phyloP scores from a whole-genome alignment of 1,140 invertebrate species.

The Drosophila oshimai region DNA sequence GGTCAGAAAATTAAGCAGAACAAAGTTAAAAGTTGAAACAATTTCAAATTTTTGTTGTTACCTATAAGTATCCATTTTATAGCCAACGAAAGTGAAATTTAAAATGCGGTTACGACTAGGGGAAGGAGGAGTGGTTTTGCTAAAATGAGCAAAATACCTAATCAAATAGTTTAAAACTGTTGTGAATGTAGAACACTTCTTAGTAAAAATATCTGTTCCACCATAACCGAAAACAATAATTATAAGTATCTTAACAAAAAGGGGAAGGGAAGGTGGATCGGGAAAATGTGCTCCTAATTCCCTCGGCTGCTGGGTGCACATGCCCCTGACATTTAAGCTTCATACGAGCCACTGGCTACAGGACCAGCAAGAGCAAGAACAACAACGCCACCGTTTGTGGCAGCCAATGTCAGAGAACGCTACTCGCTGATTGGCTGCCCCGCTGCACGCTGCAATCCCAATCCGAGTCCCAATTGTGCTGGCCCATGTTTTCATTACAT shows the following conservation, averaged over 20 bases:
- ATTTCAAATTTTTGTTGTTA: too few relatives aligned
- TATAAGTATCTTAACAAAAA: conserved; percentile 4
- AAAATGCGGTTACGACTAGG: too few relatives aligned
- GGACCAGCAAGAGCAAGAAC: conserved; percentile 27
- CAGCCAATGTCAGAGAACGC: conserved; percentile 70
- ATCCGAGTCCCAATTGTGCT: conserved; percentile 16
- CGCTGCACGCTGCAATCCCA: conserved; percentile 4
- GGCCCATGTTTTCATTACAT: conserved; percentile 16
- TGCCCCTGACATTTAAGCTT: conserved; percentile 77
- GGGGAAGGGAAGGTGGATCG: not conserved
- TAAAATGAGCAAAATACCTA: not conserved
- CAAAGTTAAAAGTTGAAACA: too few relatives aligned
- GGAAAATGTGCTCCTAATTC: conserved; percentile 19
- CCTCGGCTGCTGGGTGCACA: conserved; percentile 49
- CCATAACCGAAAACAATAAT: conserved; percentile 4
- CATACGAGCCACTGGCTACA: conserved; percentile 23
- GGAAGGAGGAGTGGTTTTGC: too few relatives aligned
- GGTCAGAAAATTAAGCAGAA: too few relatives aligned
- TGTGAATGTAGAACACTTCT: too few relatives aligned
- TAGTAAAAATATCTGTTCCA: not conserved
- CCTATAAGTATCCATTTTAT: too few relatives aligned
- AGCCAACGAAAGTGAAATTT: too few relatives aligned
- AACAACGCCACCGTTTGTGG: conserved; percentile 29
- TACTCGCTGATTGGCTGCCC: conserved; percentile 65
- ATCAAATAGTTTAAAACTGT: not conserved